Evolutionary conservation across 2,888 invertebrate species (phyloP).

Genomic region (Mythimna vitellina): DNA sequence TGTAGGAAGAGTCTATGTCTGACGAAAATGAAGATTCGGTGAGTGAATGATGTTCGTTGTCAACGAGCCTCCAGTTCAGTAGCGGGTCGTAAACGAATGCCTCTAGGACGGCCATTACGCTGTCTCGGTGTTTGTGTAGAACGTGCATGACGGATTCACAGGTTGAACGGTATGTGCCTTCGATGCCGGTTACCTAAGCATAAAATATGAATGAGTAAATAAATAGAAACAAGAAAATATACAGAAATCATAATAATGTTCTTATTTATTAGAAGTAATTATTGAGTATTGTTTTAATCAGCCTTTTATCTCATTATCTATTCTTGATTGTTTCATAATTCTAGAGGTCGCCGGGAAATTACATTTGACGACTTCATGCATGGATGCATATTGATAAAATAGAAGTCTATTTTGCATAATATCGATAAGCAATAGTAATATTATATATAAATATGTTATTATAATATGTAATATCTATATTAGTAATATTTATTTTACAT

Average conservation of each 20-base stretch:
- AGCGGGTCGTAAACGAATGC: constrained; percentile 99
- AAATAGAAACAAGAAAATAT: too few species aligned
- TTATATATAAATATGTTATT: too few species aligned
- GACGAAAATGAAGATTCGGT: constrained; percentile 85
- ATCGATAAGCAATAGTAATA: neutral
- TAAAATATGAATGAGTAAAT: neutral
- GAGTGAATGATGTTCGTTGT: constrained; percentile 83
- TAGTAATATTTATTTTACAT: too few species aligned
- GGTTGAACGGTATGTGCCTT: constrained; percentile 98
- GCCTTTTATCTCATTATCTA: constrained; percentile 17
- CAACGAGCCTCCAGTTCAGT: constrained; percentile 97
- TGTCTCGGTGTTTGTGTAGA: constrained; percentile 97
- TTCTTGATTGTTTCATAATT: constrained; percentile 3
- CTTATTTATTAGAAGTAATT: constrained; percentile 3
- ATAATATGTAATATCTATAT: too few species aligned
- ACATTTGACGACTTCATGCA: constrained; percentile 4
- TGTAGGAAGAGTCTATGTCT: constrained; percentile 83
- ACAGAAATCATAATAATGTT: neutral
- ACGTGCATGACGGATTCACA: constrained; percentile 99
- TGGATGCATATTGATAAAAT: constrained; percentile 15
- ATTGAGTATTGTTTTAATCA: constrained; percentile 13
- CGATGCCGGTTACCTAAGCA: constrained; percentile 96
- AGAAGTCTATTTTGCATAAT: neutral
- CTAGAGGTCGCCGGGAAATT: constrained; percentile 20
- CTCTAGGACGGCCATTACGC: constrained; percentile 99